Base-by-base conservation (phyloP, 2,113 vertebrate genomes). In the Ginglymostoma cirratum region DNA sequence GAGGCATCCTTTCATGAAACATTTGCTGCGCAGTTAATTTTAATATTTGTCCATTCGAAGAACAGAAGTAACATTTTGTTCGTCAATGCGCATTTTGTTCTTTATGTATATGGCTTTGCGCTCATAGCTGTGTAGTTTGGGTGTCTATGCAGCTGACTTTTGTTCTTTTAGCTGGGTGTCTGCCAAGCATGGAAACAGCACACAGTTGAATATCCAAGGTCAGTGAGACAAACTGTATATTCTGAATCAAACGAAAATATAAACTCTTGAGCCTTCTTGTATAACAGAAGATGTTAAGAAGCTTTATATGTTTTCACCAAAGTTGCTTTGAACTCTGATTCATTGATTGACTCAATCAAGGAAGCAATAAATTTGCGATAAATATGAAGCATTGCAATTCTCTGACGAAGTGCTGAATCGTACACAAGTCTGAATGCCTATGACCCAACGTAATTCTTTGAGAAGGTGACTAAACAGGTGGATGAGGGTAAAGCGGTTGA, bases 191-290 rank as follows among this genome's bases (percentile, higher is more conserved):
- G 30, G 67, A 95, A 95, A 38, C 66, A 94, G 23, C 42, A 70
- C 67, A 45, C 94, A 42, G 94, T 72, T 72, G 45, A 72, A 95
- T 42, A 72, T 67, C 42, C 66, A 95, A 95, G 94, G 94, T 95
- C 67, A 95, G 42, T 48, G 94, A 30, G 45, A 95, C 69, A 72
- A 92, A 66, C 55, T 38, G 34, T 92, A 92, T 65, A 70, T 94
- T 69, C 87, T 90, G 87, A 90, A 90, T 90, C 55, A 55, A 89
- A 27, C 10, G 0, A 55, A 55, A 30, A 24, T 17, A 48, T 55
- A 89, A 89, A 89, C 55, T 30, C 23, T 30, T 61, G 30, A 61
- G 78, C 38, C n/a, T 80, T 90, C 34, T 90, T 90, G 34, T 34
- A 90, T 30, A 55, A 90, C 48, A 30, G 87, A 34, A 15, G 27